phyloP scores from a whole-genome alignment of 2,113 vertebrate species.

The Hystrix brachyura region DNA sequence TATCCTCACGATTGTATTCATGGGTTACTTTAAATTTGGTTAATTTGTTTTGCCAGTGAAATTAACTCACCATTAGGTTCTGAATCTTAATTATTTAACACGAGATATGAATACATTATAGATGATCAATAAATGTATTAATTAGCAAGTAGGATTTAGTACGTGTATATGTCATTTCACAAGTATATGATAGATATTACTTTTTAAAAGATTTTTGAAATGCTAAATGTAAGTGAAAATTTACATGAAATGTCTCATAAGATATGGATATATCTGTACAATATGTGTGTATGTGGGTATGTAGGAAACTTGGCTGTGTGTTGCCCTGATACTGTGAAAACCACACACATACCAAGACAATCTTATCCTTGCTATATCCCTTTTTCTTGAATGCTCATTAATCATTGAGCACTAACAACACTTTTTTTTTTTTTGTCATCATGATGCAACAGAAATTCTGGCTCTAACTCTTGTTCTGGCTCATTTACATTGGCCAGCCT shows the following conservation, averaged over 20 bases:
- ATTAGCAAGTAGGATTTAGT: background rate
- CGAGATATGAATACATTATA: conserved; percentile 22
- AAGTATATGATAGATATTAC: background rate
- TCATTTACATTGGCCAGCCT: conserved; percentile 88
- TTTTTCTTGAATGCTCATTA: conserved; percentile 86
- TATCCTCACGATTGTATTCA: conserved; percentile 31
- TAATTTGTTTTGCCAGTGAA: conserved; percentile 64
- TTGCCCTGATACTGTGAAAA: conserved; percentile 78
- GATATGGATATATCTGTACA: background rate
- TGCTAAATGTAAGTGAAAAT: background rate
- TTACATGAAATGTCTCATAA: background rate
- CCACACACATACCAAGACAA: conserved; percentile 80
- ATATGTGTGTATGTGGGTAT: background rate
- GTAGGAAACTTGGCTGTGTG: background rate
- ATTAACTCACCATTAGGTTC: background rate
- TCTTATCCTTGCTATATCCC: conserved; percentile 85
- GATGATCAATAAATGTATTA: background rate
- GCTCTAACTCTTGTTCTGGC: conserved; percentile 84
- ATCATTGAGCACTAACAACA: conserved; percentile 87
- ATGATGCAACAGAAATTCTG: conserved; percentile 86
- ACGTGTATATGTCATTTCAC: background rate
- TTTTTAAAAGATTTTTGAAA: background rate
- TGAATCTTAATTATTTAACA: conserved; percentile 40
- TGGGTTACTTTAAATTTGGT: conserved; percentile 24
- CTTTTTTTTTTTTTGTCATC: conserved; percentile 78